Evolutionary conservation across 2,797 vertebrate species (phyloP), one percentile per base, ranked within the genome.

Genomic region (Rousettus madagascariensis): DNA sequence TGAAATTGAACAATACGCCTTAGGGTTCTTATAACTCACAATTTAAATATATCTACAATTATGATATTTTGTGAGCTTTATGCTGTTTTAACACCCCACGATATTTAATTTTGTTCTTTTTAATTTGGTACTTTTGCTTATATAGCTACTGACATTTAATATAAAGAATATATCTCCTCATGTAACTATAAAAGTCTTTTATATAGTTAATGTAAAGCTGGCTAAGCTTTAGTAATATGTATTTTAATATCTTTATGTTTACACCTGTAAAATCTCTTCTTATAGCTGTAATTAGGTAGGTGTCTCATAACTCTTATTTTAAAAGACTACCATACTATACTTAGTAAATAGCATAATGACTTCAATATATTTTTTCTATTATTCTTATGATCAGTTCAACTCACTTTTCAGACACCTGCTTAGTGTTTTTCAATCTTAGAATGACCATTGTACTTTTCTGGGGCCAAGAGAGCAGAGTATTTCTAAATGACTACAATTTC

Each of bases 91-190:
- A 46, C 86, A 96, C 69, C 66, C 59, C 66, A 82, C 94, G 83
- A 97, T 96, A 97, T 97, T 98, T 98, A 96, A 92, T 97, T 98
- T 97, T 97, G 94, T 97, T 97, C 84, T 97, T 97, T 97, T 94
- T 97, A 97, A 98, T 96, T 96, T 94, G 22, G 36, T 96, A 74
- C 65, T 91, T 97, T 98, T 97, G 65, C 51, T 98, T 98, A 96
- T 97, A 98, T 98, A 98, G 96, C 90, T 97, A 86, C 87, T 95
- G 94, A 96, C 97, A 98, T 97, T 98, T 98, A 98, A 94, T 97
- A 74, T 66, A 96, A 97, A 95, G 55, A 93, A 95, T 94, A 36
- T 93, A 89, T 96, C 80, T 95, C 90, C 26, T 95, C 65, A 66
- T 97, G 84, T 97, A 89, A 63, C 83, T 97, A 93, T 96, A 97